Percentiles rank a stretch among this genome's conserved stretches.
Evolutionary conservation across 2,888 invertebrate species (phyloP).

Genomic region (Campoplex nolae): DNA sequence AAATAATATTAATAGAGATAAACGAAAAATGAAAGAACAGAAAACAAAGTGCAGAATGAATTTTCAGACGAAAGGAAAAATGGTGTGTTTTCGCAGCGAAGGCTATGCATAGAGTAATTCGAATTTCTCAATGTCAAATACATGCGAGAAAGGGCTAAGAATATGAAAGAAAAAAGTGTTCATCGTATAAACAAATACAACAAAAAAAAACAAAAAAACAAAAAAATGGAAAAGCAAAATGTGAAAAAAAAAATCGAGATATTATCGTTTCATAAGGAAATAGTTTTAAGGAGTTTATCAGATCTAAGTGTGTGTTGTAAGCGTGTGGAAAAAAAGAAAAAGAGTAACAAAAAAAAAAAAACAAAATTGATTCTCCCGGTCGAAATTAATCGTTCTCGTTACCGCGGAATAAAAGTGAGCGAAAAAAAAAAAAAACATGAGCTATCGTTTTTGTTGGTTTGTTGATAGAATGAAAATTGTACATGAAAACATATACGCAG

Average conservation of each 20-base stretch:
- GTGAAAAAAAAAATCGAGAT: constrained; percentile 54
- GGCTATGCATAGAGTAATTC: constrained; percentile 62
- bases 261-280: constrained; percentile 46
- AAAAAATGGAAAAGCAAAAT: constrained; percentile 53
- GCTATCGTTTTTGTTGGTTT: constrained; percentile 35
- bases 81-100: constrained; percentile 27
- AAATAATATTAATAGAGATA: not conserved
- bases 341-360: not conserved
- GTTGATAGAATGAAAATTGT: constrained; percentile 31
- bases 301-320: constrained; percentile 62
- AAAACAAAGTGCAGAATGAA: constrained; percentile 28
- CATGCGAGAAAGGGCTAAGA: constrained; percentile 55
- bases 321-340: constrained; percentile 47
- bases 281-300: constrained; percentile 52
- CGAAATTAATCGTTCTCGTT: constrained; percentile 8
- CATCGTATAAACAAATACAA: constrained; percentile 54
- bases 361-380: not conserved
- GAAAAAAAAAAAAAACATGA: constrained; percentile 44
- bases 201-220: constrained; percentile 52
- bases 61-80: constrained; percentile 10
- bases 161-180: constrained; percentile 64
- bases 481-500: constrained; percentile 16
- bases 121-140: constrained; percentile 74
- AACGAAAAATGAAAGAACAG: not conserved
- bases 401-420: not conserved